Base-by-base conservation (phyloP, 2,888 invertebrate genomes). In the Lepidocyrtinus sp. region DNA sequence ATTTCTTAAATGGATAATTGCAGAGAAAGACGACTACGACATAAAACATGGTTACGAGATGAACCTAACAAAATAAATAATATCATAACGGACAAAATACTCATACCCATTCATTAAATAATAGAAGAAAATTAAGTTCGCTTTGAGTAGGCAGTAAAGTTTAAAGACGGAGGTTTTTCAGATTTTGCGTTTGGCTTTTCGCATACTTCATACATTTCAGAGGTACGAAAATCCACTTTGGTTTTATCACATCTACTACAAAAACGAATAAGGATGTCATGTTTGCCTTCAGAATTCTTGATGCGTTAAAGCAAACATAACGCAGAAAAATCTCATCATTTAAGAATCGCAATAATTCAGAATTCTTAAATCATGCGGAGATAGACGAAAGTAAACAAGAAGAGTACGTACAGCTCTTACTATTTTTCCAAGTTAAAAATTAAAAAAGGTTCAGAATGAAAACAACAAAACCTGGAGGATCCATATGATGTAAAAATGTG, bases 241-340 rank as follows among this genome's bases (percentile, higher is more conserved):
- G n/a, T n/a, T n/a, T n/a, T n/a, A n/a, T n/a, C n/a, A n/a, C n/a
- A n/a, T n/a, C n/a, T n/a, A n/a, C n/a, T n/a, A n/a, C n/a, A n/a
- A n/a, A n/a, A n/a, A n/a, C n/a, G n/a, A n/a, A n/a, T n/a, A 50
- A 50, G 50, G 17, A 50, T 50, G 26, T 26, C 17, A 26, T 45
- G 68, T 75, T 68, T 75, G 75, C 63, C 12, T 17, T 50, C 46
- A 21, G 75, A 75, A 75, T 70, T 63, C 69, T 64, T 75, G 75
- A 69, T 69, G 63, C 75, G 67, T 68, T 59, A 45, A 25, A 25
- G 62, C 55, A 75, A 27, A 70, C 46, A 64, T 64, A 46, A 71
- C 62, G 45, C 64, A 50, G 24, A 55, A 68, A 68, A 17, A 70
- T 70, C 55, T 70, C 55, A 70, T 70, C 70, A 70, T 17, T 46